Percentiles rank a stretch among this genome's conserved stretches.
Evolutionary conservation across 2,888 invertebrate genomes (phyloP).

Genomic region (Helleia helle): DNA sequence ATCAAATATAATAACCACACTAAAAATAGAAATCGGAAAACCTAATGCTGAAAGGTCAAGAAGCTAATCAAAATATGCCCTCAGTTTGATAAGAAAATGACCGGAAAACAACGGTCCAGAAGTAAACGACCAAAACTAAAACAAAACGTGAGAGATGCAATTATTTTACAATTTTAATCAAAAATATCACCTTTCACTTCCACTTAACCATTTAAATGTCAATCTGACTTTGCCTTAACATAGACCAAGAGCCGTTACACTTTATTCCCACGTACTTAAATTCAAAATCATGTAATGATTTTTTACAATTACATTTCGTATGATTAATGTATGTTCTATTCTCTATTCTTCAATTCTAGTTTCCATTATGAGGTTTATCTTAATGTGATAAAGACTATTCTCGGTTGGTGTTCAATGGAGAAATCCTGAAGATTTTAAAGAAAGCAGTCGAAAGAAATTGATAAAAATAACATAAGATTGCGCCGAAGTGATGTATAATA

Average conservation of each 20-base stretch:
- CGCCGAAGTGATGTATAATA: slow-evolving; percentile 31
- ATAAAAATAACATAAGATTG: slow-evolving; percentile 53
- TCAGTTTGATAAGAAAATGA: slow-evolving; percentile 24
- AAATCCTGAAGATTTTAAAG: slow-evolving; percentile 32
- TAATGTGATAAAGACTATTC: slow-evolving; percentile 19
- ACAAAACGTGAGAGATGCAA: slow-evolving; percentile 67
- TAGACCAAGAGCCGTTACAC: slow-evolving; percentile 23
- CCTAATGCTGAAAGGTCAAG: too few species aligned
- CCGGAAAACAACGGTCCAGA: slow-evolving; percentile 52
- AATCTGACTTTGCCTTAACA: slow-evolving; percentile 55
- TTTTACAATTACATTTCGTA: slow-evolving; percentile 64
- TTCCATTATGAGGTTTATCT: slow-evolving; percentile 26
- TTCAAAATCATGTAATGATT: slow-evolving; percentile 30
- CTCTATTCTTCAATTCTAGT: slow-evolving; percentile 30
- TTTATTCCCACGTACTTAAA: slow-evolving; percentile 23
- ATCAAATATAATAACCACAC: too few species aligned
- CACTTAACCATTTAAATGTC: slow-evolving; percentile 73
- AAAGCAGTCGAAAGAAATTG: slow-evolving; percentile 51
- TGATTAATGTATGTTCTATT: slow-evolving; percentile 64
- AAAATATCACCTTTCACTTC: slow-evolving; percentile 72
- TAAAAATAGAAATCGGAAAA: too few species aligned
- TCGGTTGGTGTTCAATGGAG: slow-evolving; percentile 13
- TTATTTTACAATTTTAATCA: slow-evolving; percentile 74
- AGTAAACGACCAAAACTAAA: slow-evolving; percentile 46
- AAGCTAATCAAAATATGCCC: too few species aligned